Conservation (phyloP, 2,113 vertebrate genomes). For the Chionomys nivalis region DNA sequence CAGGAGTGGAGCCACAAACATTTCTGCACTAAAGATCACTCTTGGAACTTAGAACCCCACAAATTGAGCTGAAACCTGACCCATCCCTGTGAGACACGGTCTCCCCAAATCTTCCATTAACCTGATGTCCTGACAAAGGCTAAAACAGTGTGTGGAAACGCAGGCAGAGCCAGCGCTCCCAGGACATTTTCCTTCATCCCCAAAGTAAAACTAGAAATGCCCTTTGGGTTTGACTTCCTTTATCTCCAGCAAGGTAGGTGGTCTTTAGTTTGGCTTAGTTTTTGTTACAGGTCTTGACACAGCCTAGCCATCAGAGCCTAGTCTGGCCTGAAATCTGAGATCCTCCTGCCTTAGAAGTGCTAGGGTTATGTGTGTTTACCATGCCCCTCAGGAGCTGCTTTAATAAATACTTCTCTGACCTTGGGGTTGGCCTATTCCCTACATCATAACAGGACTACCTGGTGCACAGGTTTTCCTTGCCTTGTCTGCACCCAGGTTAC, state of each 20-base stretch:
- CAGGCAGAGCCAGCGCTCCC: background rate
- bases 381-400: background rate
- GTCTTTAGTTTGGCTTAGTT: background rate
- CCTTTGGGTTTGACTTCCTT: background rate
- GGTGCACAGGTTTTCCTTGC: background rate
- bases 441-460: background rate
- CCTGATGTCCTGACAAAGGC: background rate
- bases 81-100: background rate
- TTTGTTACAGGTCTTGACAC: background rate
- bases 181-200: background rate
- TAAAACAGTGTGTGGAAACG: background rate
- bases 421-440: background rate
- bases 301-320: background rate
- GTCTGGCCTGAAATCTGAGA: too few relatives aligned
- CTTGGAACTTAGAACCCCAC: background rate
- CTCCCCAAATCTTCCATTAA: background rate
- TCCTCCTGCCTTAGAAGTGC: background rate
- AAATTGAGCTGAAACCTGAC: background rate
- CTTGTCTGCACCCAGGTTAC: background rate
- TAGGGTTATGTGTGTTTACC: background rate
- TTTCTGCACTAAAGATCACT: background rate
- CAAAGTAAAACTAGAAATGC: background rate
- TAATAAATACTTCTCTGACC: background rate
- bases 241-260: background rate
- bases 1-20: background rate